phyloP scores from a whole-genome alignment of 2,888 invertebrate species.

The Zaprionus lineosus region DNA sequence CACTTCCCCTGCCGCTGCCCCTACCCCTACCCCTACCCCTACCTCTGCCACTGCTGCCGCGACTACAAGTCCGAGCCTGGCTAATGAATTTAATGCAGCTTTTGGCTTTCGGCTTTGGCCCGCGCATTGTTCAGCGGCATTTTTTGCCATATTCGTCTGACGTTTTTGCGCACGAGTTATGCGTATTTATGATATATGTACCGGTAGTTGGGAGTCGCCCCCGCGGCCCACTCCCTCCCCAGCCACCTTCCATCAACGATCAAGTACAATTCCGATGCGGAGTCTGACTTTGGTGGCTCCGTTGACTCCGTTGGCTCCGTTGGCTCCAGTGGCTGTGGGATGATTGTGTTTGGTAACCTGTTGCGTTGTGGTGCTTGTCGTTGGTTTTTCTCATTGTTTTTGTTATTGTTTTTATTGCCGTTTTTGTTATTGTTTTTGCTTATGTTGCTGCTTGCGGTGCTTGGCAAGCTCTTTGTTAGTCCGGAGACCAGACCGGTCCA shows the following conservation, averaged over 20 bases:
- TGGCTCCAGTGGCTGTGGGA: slow-evolving; percentile 16
- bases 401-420: no score
- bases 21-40: no score
- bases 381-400: slow-evolving; percentile 33
- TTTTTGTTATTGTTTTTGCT: slow-evolving; percentile 10
- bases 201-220: slow-evolving; percentile 17
- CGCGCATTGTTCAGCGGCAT: slow-evolving; percentile 68
- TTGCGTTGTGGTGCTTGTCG: slow-evolving; percentile 72
- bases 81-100: slow-evolving; percentile 78
- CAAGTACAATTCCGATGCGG: slow-evolving; percentile 4
- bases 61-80: slow-evolving; percentile 27
- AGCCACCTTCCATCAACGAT: slow-evolving; percentile 2
- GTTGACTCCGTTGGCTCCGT: slow-evolving; percentile 5
- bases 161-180: slow-evolving; percentile 79
- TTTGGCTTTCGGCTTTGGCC: slow-evolving; percentile 50
- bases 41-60: background rate
- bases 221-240: background rate
- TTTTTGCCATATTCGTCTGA: slow-evolving; percentile 74
- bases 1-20: no score
- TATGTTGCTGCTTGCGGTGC: no score
- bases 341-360: slow-evolving; percentile 73
- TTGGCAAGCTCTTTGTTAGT: slow-evolving; percentile 35
- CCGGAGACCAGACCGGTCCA: slow-evolving; percentile 48
- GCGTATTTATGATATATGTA: slow-evolving; percentile 78
- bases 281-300: slow-evolving; percentile 13